Conservation (phyloP, 1,140 invertebrate genomes). For the Lerema accius region DNA sequence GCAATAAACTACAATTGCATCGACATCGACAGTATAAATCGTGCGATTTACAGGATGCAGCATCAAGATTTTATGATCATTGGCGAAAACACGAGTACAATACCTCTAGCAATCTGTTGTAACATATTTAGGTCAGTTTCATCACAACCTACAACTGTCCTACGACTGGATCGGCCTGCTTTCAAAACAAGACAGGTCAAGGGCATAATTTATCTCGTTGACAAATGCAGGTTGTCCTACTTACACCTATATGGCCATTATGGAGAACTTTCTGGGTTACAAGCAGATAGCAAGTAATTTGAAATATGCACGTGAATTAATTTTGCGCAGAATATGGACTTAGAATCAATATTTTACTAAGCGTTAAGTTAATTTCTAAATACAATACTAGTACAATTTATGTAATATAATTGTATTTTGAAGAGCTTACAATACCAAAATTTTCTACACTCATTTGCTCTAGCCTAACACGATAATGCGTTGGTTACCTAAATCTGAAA, state of each 20-base stretch:
- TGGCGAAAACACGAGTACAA: conserved; percentile 6
- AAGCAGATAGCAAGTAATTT: too few relatives aligned
- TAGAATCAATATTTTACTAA: too few relatives aligned
- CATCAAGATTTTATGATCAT: conserved; percentile 37
- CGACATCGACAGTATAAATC: conserved; percentile 39
- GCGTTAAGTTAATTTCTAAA: too few relatives aligned
- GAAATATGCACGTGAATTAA: too few relatives aligned
- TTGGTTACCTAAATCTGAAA: too few relatives aligned
- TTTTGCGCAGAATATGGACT: too few relatives aligned
- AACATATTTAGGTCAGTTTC: background rate
- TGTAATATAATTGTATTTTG: too few relatives aligned
- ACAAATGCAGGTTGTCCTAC: background rate
- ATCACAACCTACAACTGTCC: background rate
- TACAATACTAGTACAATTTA: too few relatives aligned
- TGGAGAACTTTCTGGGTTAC: background rate
- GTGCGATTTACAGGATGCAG: conserved; percentile 29
- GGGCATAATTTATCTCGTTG: background rate
- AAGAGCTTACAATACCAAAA: too few relatives aligned
- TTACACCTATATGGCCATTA: background rate
- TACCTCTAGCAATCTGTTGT: background rate
- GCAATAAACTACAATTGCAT: conserved; percentile 52
- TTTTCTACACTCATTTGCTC: too few relatives aligned
- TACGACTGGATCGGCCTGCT: background rate
- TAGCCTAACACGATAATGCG: too few relatives aligned
- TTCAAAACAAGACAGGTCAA: background rate